phyloP scores from a whole-genome alignment of 1,140 invertebrate species.

The Cyrtorhinus lividipennis region DNA sequence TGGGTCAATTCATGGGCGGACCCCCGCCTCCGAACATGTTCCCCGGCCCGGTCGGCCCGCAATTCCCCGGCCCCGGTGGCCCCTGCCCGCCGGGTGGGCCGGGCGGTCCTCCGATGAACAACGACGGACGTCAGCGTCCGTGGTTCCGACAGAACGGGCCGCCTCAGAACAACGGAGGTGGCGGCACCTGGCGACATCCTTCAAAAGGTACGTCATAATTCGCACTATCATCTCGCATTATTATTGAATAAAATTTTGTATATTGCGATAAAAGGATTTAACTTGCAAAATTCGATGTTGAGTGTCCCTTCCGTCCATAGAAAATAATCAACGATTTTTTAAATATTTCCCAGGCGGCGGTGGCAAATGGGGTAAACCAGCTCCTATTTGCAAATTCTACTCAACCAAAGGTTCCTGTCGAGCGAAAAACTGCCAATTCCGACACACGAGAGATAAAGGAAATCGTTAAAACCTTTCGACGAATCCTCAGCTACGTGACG shows the following conservation, averaged over 20 bases:
- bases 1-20: conserved; percentile 6
- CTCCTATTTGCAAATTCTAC: conserved; percentile 19
- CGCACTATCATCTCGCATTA: too few relatives aligned
- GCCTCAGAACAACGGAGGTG: conserved; percentile 9
- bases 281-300: too few relatives aligned
- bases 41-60: background rate
- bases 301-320: too few relatives aligned
- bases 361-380: conserved; percentile 1
- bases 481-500: too few relatives aligned
- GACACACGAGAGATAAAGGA: conserved; percentile 13
- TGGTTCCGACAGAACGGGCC: conserved; percentile 12
- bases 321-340: too few relatives aligned
- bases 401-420: conserved; percentile 19
- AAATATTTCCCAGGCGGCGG: too few relatives aligned
- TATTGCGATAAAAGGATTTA: too few relatives aligned
- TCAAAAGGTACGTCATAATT: conserved; percentile 3
- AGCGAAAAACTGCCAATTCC: conserved; percentile 18
- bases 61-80: conserved; percentile 1
- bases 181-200: conserved; percentile 17
- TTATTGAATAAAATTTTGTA: too few relatives aligned
- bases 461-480: too few relatives aligned
- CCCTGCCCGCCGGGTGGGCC: background rate
- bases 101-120: background rate
- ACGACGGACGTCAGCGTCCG: conserved; percentile 11
- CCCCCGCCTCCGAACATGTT: background rate